Percentiles rank a stretch among this genome's conserved stretches.
These are phyloP conservation scores for Pomatorhinus ruficollis DNA, from an alignment of 2,113 vertebrate species.

Conservation along the genomic window DNA sequence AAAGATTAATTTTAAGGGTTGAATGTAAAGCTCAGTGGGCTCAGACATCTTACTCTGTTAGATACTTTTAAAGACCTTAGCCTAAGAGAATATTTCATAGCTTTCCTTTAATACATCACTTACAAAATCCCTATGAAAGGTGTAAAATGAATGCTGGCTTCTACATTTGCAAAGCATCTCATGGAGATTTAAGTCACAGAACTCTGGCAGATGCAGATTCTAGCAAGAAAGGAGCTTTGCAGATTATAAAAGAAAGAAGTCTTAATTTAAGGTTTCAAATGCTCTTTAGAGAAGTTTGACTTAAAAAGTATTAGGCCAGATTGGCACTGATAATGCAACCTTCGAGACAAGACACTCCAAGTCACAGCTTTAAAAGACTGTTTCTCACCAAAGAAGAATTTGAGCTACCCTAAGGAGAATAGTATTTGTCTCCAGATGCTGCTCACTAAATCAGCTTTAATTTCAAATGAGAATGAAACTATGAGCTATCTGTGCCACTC, in stretches of 20 bases:
- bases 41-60: background rate
- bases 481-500: background rate
- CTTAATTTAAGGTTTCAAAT: background rate
- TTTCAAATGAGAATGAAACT: background rate
- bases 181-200: background rate
- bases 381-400: conserved; percentile 1
- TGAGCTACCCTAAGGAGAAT: background rate
- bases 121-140: background rate
- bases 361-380: background rate
- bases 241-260: background rate
- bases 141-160: background rate
- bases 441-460: background rate
- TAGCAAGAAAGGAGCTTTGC: background rate
- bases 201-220: background rate
- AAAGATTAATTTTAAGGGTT: background rate
- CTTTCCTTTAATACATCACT: background rate
- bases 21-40: background rate
- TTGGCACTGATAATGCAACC: background rate
- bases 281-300: background rate
- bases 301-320: background rate
- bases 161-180: background rate
- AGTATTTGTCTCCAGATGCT: background rate
- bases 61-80: background rate
- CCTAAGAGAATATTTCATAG: background rate
- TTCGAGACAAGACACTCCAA: background rate